Percentiles rank a stretch among this genome's conserved stretches.
Conservation (phyloP, 2,113 vertebrate species). For the Chloropsis hardwickii region DNA sequence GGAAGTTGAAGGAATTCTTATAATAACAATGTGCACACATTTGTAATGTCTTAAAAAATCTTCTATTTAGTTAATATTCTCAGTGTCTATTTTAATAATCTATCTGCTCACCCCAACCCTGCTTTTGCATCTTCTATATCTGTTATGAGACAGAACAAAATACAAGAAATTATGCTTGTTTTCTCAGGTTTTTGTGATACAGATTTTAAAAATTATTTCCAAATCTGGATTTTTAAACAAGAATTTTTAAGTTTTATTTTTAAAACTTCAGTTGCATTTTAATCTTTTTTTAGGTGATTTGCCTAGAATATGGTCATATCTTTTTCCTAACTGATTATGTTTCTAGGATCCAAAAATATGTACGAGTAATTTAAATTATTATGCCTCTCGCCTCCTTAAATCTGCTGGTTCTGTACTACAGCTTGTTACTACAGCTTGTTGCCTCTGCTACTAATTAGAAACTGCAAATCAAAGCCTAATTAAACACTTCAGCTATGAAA, state of each 20-base stretch:
- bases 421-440: not conserved
- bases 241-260: not conserved
- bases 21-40: not conserved
- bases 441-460: conserved; percentile 54
- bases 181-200: not conserved
- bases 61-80: not conserved
- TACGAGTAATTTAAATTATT: conserved; percentile 1
- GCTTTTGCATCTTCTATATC: not conserved
- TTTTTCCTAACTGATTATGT: not conserved
- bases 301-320: not conserved
- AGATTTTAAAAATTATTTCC: not conserved
- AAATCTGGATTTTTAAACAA: not conserved
- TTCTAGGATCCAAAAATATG: not conserved
- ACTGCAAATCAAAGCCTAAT: conserved; percentile 42
- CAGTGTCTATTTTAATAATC: not conserved
- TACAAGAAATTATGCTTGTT: not conserved
- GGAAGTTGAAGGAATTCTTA: not conserved
- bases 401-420: conserved; percentile 22
- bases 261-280: not conserved
- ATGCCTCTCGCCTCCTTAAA: not conserved
- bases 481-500: not conserved
- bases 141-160: not conserved
- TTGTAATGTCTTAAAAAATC: not conserved
- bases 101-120: not conserved
- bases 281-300: not conserved